Evolutionary conservation across 1,140 invertebrate species (phyloP).

Genomic region (Caerostris darwini): DNA sequence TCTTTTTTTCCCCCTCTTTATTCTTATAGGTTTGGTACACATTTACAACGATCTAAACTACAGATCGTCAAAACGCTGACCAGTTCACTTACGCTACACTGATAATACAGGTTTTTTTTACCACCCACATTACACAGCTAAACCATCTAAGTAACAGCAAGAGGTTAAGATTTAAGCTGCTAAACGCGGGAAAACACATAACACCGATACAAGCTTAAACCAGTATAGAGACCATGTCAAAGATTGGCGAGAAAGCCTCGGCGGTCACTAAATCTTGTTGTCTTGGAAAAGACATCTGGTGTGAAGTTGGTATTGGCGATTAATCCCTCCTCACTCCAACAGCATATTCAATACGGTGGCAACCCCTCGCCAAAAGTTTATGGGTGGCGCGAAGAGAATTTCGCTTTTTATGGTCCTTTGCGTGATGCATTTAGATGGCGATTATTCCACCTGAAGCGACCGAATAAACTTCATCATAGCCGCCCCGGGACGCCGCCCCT

Average conservation of each 20-base stretch:
- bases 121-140: too few species aligned
- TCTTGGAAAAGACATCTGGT: slow-evolving; percentile 22
- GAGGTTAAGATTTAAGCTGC: too few species aligned
- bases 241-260: neutral
- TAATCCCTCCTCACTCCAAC: slow-evolving; percentile 36
- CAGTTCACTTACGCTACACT: too few species aligned
- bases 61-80: too few species aligned
- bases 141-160: too few species aligned
- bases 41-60: too few species aligned
- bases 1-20: too few species aligned
- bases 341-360: slow-evolving; percentile 59
- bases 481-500: slow-evolving; percentile 42
- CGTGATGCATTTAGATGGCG: slow-evolving; percentile 76
- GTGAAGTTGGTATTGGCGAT: slow-evolving; percentile 55
- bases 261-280: neutral
- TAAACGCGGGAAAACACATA: too few species aligned
- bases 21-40: too few species aligned
- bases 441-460: slow-evolving; percentile 73
- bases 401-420: slow-evolving; percentile 72
- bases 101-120: too few species aligned
- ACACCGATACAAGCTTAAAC: too few species aligned
- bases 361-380: slow-evolving; percentile 68
- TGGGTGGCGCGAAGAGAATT: slow-evolving; percentile 56
- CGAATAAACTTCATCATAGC: slow-evolving; percentile 74
- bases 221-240: neutral